Base-by-base conservation (phyloP, 2,888 invertebrate species). In the Hipparchia sbordonii region DNA sequence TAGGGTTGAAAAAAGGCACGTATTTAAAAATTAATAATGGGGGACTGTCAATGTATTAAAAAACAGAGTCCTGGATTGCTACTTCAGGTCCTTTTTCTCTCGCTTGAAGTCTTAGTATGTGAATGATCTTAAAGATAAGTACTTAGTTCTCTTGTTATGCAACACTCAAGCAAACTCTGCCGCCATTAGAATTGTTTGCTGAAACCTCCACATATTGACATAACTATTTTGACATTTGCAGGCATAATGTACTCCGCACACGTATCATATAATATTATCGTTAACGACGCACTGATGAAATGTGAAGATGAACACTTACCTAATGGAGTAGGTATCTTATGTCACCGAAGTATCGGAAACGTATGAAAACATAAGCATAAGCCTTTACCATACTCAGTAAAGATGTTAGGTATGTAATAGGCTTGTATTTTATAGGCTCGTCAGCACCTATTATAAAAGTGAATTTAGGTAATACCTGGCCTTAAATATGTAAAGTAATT, bases 151-250 rank as follows among this genome's bases (percentile, higher is more conserved):
- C 9, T 51, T 45, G 6, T 68, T 57, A 69, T 39, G 73, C 67
- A 73, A 75, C 67, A 23, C 66, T 71, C 62, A 61, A 74, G 73
- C 71, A 70, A 71, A 70, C 39, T 51, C 56, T 39, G 46, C 59
- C 13, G 45, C 54, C 71, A 56, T 75, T 72, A 70, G 45, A 13
- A 74, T 71, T 70, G 74, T 75, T 77, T 74, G 67, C 66, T 67
- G 71, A 72, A 72, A 59, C 71, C 65, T 70, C 45, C 56, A 56
- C 65, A 57, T 67, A 72, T 77, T 77, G 76, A 74, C 77, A 75
- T 77, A 73, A 77, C 74, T 74, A 76, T 77, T 75, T 75, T 70
- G 75, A 76, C 75, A 77, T 59, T 33, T 7, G 10, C 2, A 4
- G 3, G 33, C 4, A 10, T 70, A 75, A 59, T 12, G 63, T 65